Evolutionary conservation across 1,140 invertebrate species (phyloP).

Genomic region (Achroia grisella): DNA sequence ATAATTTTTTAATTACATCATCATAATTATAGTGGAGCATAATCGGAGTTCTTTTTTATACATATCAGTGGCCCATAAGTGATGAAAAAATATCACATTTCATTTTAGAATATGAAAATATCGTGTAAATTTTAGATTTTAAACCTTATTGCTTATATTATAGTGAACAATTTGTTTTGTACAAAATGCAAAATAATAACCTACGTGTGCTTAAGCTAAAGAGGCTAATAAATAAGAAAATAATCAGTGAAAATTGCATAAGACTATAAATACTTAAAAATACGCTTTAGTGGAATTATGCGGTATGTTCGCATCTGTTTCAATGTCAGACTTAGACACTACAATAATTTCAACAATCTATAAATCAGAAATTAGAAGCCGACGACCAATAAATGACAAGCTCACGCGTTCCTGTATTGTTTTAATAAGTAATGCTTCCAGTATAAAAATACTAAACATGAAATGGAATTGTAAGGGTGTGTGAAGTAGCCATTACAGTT

Average conservation of each 20-base stretch:
- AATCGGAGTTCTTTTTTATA: conserved; percentile 20
- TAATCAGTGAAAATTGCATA: conserved; percentile 33
- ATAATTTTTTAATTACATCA: too few species aligned
- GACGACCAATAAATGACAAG: conserved; percentile 44
- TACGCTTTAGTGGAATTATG: conserved; percentile 21
- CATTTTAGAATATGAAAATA: conserved; percentile 69
- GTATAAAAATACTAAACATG: conserved; percentile 63
- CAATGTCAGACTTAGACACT: not conserved
- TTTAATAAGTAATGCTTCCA: conserved; percentile 40
- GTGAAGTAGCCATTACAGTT: conserved; percentile 5
- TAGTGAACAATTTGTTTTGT: conserved; percentile 44
- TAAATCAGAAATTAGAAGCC: conserved; percentile 28
- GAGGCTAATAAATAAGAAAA: conserved; percentile 56
- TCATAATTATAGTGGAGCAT: not conserved
- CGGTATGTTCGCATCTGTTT: conserved; percentile 7
- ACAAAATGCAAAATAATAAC: conserved; percentile 55
- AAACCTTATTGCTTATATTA: conserved; percentile 49
- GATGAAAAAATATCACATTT: conserved; percentile 63
- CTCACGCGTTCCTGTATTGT: conserved; percentile 65
- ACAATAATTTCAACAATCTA: conserved; percentile 18
- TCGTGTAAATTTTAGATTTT: conserved; percentile 34
- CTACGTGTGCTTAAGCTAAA: conserved; percentile 54
- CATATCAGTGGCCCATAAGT: conserved; percentile 26
- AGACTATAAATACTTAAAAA: conserved; percentile 29
- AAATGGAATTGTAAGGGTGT: conserved; percentile 3